phyloP scores from a whole-genome alignment of 2,113 vertebrate species.

The Centrocercus urophasianus region DNA sequence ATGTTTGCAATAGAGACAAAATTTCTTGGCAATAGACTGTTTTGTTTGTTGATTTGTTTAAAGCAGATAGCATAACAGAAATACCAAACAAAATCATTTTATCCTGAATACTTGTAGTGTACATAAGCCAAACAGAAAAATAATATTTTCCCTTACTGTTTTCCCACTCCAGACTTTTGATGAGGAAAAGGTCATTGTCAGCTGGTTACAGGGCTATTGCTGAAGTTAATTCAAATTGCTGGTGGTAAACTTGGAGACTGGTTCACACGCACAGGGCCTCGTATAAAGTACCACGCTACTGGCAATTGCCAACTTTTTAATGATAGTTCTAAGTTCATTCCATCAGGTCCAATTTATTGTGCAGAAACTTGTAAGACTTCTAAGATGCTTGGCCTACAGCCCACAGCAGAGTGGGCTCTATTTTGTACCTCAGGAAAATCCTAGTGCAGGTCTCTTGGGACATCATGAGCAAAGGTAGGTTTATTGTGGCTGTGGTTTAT shows the following conservation, averaged over 20 bases:
- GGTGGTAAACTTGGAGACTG: background rate
- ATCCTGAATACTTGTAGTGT: background rate
- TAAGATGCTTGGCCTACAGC: background rate
- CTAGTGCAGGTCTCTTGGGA: background rate
- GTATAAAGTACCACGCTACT: background rate
- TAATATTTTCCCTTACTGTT: background rate
- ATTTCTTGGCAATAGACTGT: background rate
- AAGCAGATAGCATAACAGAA: background rate
- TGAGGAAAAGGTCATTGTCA: background rate
- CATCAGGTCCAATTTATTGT: background rate
- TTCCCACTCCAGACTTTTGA: background rate
- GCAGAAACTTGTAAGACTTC: background rate
- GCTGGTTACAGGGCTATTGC: background rate
- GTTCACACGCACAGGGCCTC: background rate
- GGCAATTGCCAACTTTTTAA: background rate
- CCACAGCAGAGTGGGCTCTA: background rate
- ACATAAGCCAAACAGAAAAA: background rate
- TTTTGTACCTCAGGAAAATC: background rate
- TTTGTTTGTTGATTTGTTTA: constrained; percentile 12
- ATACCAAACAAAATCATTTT: background rate
- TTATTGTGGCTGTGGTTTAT: background rate
- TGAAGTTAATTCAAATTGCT: background rate
- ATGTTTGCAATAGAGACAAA: background rate
- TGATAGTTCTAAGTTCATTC: background rate
- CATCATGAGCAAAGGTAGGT: background rate